Evolutionary conservation across 2,888 invertebrate genomes (phyloP).

Genomic region (Erannis defoliaria): DNA sequence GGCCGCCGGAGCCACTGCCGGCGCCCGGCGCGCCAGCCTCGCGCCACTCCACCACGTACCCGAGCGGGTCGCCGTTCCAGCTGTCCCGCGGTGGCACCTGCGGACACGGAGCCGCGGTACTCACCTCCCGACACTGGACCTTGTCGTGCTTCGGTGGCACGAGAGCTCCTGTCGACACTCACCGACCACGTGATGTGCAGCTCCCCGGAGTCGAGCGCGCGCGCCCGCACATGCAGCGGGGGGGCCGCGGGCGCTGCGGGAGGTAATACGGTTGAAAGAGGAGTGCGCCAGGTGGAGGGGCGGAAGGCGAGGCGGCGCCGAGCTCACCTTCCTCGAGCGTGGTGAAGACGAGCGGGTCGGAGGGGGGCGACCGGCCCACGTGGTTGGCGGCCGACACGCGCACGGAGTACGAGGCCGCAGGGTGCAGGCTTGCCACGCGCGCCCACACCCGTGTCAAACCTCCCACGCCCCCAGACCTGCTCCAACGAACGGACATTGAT

Average conservation of each 20-base stretch:
- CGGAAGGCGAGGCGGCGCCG: not conserved
- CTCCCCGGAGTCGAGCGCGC: slow-evolving; percentile 88
- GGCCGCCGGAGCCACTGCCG: slow-evolving; percentile 57
- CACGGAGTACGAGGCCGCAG: slow-evolving; percentile 90
- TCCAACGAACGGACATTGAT: no score
- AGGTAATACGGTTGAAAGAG: not conserved
- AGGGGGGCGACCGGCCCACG: slow-evolving; percentile 90
- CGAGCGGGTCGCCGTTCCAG: slow-evolving; percentile 91
- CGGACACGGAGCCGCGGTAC: not conserved
- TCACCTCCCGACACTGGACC: not conserved
- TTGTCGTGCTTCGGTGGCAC: not conserved
- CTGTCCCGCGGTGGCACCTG: slow-evolving; percentile 88
- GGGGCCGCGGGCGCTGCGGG: slow-evolving; percentile 88
- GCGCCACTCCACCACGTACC: slow-evolving; percentile 89
- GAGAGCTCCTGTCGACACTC: slow-evolving; percentile 53
- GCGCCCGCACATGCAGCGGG: slow-evolving; percentile 89
- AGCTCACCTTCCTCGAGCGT: slow-evolving; percentile 90
- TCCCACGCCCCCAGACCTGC: slow-evolving; percentile 44
- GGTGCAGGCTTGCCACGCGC: slow-evolving; percentile 85
- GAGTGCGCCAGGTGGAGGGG: not conserved
- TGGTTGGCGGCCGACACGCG: slow-evolving; percentile 90
- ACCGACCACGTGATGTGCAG: slow-evolving; percentile 91
- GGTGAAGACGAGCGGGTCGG: slow-evolving; percentile 88
- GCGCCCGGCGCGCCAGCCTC: slow-evolving; percentile 61
- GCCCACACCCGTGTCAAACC: slow-evolving; percentile 45